phyloP scores from a whole-genome alignment of 2,113 vertebrate species.

The Alouatta palliata region DNA sequence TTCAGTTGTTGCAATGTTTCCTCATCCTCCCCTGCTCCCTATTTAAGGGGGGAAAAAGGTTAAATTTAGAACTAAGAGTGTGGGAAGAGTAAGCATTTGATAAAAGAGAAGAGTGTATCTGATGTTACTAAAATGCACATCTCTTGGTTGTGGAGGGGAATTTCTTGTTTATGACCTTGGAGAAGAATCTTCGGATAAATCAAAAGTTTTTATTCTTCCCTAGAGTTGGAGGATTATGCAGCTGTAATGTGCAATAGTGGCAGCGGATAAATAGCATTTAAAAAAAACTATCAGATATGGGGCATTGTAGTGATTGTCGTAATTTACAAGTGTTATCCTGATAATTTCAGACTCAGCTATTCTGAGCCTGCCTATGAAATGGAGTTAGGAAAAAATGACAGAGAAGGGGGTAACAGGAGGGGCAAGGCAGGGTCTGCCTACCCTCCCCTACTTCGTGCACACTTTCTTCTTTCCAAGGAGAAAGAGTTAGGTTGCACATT shows the following conservation, averaged over 20 bases:
- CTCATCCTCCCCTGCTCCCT: neutral
- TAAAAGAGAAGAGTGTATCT: slow-evolving; percentile 55
- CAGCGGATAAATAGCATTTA: slow-evolving; percentile 42
- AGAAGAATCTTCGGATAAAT: slow-evolving; percentile 55
- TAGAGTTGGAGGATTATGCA: slow-evolving; percentile 42
- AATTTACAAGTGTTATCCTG: slow-evolving; percentile 63
- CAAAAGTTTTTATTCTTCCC: slow-evolving; percentile 58
- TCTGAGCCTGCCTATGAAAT: slow-evolving; percentile 50
- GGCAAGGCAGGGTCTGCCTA: neutral
- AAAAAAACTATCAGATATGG: slow-evolving; percentile 14
- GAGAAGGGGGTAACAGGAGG: neutral
- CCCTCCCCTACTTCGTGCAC: neutral
- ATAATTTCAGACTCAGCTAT: slow-evolving; percentile 62
- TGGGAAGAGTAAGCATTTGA: slow-evolving; percentile 45
- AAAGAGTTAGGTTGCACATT: slow-evolving; percentile 58
- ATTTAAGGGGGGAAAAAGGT: neutral
- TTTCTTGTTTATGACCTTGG: slow-evolving; percentile 59
- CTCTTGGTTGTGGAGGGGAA: slow-evolving; percentile 53
- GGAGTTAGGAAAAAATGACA: slow-evolving; percentile 50
- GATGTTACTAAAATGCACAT: slow-evolving; percentile 54
- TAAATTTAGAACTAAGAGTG: slow-evolving; percentile 42
- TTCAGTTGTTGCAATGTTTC: slow-evolving; percentile 47
- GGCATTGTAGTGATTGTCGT: slow-evolving; percentile 77
- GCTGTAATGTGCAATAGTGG: slow-evolving; percentile 45
- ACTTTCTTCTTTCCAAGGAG: slow-evolving; percentile 61